Evolutionary conservation across 2,113 vertebrate species (phyloP).

Genomic region (Trochalopteron elliotii): DNA sequence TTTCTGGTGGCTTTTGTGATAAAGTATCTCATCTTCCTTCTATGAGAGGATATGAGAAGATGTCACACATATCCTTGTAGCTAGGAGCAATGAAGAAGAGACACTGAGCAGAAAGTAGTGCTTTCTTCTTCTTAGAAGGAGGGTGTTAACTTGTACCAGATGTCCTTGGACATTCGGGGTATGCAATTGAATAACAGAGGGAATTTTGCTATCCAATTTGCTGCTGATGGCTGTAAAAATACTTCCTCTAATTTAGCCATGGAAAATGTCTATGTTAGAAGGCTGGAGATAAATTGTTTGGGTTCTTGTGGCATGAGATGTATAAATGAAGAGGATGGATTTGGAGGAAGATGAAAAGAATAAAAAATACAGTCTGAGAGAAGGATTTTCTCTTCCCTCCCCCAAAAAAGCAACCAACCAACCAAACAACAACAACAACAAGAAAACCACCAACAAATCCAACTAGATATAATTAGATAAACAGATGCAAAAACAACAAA

Average conservation of each 20-base stretch:
- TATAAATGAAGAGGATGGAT: background rate
- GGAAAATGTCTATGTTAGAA: background rate
- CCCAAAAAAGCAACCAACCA: background rate
- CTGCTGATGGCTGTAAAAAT: background rate
- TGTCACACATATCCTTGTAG: background rate
- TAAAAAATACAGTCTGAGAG: background rate
- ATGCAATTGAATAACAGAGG: background rate
- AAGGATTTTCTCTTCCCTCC: background rate
- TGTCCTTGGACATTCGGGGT: background rate
- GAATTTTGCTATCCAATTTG: background rate
- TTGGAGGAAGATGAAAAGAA: background rate
- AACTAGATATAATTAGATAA: background rate
- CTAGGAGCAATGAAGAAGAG: background rate
- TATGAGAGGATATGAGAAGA: background rate
- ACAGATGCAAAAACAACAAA: background rate
- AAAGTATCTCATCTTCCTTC: background rate
- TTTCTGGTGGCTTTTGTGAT: background rate
- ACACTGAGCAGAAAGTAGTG: background rate
- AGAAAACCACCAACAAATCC: background rate
- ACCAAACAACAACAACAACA: background rate
- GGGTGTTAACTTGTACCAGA: background rate
- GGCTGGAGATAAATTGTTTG: background rate
- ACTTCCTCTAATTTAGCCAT: background rate
- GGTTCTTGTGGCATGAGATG: background rate
- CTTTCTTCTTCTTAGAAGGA: background rate